These are phyloP conservation scores for Anas flavirostris DNA, from an alignment of 2,797 vertebrate genomes.

Conservation along the genomic window DNA sequence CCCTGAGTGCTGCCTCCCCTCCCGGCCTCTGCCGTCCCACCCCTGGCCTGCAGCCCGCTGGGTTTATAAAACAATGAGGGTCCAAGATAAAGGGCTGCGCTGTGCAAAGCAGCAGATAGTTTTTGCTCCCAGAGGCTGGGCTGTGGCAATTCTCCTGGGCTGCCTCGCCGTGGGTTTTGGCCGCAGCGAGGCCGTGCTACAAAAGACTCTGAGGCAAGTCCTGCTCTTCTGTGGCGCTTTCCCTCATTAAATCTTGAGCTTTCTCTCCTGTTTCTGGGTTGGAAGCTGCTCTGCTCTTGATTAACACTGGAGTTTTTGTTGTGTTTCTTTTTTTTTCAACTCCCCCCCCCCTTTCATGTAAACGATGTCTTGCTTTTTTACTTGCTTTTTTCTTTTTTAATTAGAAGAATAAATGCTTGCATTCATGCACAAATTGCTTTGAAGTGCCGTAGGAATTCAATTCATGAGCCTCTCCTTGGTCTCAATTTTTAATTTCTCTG, in stretches of 20 bases:
- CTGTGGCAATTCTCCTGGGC: not conserved
- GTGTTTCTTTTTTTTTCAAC: not conserved
- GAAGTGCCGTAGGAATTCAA: conserved; percentile 59
- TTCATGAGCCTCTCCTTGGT: conserved; percentile 1
- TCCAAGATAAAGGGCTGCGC: not conserved
- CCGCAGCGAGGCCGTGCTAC: not conserved
- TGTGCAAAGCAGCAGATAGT: not conserved
- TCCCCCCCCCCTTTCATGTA: conserved; percentile 34
- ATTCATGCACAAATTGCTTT: conserved; percentile 62
- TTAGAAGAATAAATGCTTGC: conserved; percentile 57
- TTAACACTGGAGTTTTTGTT: conserved; percentile 56
- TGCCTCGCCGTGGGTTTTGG: not conserved
- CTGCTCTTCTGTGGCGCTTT: not conserved
- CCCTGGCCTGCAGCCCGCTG: not conserved
- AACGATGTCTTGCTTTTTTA: conserved; percentile 51
- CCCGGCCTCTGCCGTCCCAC: not conserved
- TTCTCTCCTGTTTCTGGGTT: not conserved
- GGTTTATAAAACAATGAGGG: not conserved
- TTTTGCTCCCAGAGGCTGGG: not conserved
- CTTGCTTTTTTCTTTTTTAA: conserved; percentile 48
- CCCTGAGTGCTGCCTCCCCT: not conserved
- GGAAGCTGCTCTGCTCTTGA: not conserved
- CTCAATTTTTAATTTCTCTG: not conserved
- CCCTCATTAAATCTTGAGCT: conserved; percentile 36
- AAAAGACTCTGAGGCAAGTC: not conserved